Base-by-base conservation (phyloP, 2,113 vertebrate species). In the Heterotilapia buettikoferi region DNA sequence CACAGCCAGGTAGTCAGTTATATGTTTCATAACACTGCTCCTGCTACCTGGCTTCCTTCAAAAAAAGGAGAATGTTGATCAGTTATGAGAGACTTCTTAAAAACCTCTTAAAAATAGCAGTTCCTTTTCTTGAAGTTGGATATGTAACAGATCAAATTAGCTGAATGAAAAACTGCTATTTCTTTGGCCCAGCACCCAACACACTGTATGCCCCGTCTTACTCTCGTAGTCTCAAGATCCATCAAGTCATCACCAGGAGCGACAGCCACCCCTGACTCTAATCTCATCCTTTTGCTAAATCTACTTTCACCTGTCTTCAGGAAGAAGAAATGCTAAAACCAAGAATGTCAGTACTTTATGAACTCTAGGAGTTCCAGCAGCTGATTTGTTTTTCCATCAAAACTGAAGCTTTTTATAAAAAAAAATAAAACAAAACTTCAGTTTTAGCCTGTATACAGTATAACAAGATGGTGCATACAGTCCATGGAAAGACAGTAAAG, bases 231-330 rank as follows among this genome's bases (percentile, higher is more conserved):
- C 47, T 54, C 21, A 4, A 19, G 45, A 79, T 90, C 83, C 83
- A 82, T 83, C 29, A 73, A 56, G 71, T 66, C 9, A 16, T 87
- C 45, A 87, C 61, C 80, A 82, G 45, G 68, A 83, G 80, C 29
- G 21, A 83, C 85, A 85, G 66, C 52, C 54, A 24, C 57, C 53
- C 80, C 80, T 73, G 57, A 61, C 66, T 80, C 29, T 90, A 84
- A 91, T 92, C 50, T 79, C 61, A 79, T 85, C 84, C 86, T n/a
- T 53, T 47, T 79, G 33, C 66, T 82, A 79, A 94, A 91, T 81
- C 71, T 57, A 38, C 71, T 83, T 53, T 63, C 45, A 80, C 18
- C 40, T 33, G 12, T 19, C 54, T 83, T 54, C 40, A 26, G 24
- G 8, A 83, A 16, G 38, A 26, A 71, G 36, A 71, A 29, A 29